Conservation (phyloP, 2,113 vertebrate species). For the Acanthisitta chloris region DNA sequence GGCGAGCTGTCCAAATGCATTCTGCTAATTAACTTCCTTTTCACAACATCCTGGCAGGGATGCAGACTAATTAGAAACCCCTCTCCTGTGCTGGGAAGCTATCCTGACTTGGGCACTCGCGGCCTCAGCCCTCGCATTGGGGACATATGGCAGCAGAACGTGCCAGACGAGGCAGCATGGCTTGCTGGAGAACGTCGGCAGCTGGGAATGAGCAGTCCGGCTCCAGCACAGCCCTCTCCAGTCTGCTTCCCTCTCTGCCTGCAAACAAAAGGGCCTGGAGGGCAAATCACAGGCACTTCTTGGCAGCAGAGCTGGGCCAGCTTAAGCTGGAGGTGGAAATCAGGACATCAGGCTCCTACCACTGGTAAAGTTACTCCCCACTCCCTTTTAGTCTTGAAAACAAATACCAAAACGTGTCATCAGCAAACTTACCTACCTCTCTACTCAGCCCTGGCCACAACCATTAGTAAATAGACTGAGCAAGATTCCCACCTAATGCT, state of each 20-base stretch:
- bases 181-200: background rate
- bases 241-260: background rate
- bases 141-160: background rate
- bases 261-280: background rate
- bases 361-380: background rate
- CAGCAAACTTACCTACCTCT: background rate
- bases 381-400: background rate
- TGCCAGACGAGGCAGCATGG: background rate
- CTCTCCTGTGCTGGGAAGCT: background rate
- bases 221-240: background rate
- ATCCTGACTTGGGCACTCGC: background rate
- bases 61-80: conserved; percentile 7
- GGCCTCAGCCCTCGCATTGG: background rate
- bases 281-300: background rate
- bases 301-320: background rate
- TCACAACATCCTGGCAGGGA: background rate
- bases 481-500: background rate
- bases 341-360: background rate
- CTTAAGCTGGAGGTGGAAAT: background rate
- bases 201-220: background rate
- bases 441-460: background rate
- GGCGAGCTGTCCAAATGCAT: background rate
- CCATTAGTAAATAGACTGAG: background rate
- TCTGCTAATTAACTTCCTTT: background rate
- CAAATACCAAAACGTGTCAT: background rate